Conservation (phyloP, 2,113 vertebrate genomes). For the Bambusicola thoracicus region DNA sequence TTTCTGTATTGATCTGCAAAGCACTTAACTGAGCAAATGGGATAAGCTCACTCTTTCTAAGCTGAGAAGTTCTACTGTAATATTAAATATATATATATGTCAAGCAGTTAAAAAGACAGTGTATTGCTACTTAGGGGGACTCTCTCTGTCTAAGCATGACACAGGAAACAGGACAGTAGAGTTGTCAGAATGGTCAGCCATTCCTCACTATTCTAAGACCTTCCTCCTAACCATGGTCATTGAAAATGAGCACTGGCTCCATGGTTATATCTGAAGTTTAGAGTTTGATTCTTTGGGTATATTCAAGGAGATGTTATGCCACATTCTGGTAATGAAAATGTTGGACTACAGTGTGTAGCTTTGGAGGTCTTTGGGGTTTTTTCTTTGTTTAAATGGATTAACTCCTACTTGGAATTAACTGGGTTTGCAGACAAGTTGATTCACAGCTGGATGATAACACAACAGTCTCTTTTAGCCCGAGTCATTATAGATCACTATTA, state of each 20-base stretch:
- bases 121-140: neutral
- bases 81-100: too few species aligned
- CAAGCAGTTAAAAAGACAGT: neutral
- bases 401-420: neutral
- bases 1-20: slow-evolving; percentile 47
- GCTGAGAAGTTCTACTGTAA: neutral
- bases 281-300: neutral
- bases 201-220: neutral
- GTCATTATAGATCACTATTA: neutral
- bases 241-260: neutral
- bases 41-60: neutral
- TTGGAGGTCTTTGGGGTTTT: neutral
- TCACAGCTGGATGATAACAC: neutral
- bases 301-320: neutral
- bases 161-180: neutral
- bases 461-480: neutral
- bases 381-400: neutral
- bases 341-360: neutral
- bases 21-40: slow-evolving; percentile 19
- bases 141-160: neutral
- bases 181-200: neutral
- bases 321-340: neutral
- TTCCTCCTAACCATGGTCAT: neutral
- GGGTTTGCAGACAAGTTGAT: too few species aligned
- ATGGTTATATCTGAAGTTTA: neutral